These are phyloP conservation scores for Daboia siamensis DNA, from an alignment of 2,113 vertebrate species.

Conservation along the genomic window DNA sequence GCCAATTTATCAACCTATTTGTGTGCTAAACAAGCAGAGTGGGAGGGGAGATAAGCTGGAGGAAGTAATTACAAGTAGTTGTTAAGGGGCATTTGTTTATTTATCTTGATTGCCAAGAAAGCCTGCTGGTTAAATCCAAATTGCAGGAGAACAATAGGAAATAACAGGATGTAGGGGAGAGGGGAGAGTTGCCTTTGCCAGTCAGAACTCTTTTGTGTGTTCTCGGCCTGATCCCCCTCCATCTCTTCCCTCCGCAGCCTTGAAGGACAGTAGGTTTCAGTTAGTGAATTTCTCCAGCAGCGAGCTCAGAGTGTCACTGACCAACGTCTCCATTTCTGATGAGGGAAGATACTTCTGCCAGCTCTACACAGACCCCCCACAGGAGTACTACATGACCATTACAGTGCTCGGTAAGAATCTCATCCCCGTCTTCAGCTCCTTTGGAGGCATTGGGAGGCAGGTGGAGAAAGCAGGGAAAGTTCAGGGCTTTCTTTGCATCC, in stretches of 20 bases:
- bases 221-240: not conserved
- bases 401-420: constrained; percentile 88
- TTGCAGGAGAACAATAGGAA: not conserved
- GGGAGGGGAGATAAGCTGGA: not conserved
- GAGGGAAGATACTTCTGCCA: constrained; percentile 97
- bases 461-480: accelerated
- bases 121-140: not conserved
- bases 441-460: accelerated
- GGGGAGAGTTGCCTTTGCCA: not conserved
- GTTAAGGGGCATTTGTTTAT: accelerated
- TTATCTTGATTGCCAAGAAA: not conserved
- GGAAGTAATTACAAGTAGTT: not conserved
- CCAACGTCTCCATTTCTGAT: constrained; percentile 96
- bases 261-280: constrained; percentile 99
- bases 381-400: constrained; percentile 93
- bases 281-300: constrained; percentile 99
- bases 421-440: accelerated
- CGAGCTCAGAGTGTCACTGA: constrained; percentile 93
- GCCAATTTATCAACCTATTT: accelerated
- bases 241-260: constrained; percentile 74
- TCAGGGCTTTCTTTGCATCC: not conserved
- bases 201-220: not conserved
- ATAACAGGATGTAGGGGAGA: not conserved
- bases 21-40: not conserved
- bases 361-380: constrained; percentile 96